phyloP scores from a whole-genome alignment of 2,888 invertebrate genomes.

The Apantesis nais region DNA sequence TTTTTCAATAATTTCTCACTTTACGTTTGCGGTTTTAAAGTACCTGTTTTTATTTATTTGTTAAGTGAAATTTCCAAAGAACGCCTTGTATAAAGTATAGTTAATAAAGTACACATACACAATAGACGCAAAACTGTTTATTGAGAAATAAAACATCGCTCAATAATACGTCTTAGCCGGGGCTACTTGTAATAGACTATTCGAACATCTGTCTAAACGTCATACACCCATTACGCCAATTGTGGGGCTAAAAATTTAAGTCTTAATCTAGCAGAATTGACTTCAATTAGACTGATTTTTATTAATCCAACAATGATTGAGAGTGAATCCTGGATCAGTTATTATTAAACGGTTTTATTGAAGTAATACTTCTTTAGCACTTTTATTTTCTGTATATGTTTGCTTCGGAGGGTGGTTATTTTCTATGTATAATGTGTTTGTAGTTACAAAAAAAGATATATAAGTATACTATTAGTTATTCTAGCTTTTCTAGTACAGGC shows the following conservation, averaged over 20 bases:
- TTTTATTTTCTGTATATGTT: too few species aligned
- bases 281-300: constrained; percentile 37
- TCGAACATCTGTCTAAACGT: constrained; percentile 22
- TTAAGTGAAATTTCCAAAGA: not conserved
- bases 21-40: not conserved
- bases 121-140: not conserved
- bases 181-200: constrained; percentile 1
- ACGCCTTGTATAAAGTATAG: not conserved
- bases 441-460: too few species aligned
- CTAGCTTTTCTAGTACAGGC: too few species aligned
- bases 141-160: not conserved
- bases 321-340: not conserved
- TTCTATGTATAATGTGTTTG: too few species aligned
- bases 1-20: not conserved
- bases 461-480: too few species aligned
- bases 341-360: too few species aligned
- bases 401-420: too few species aligned
- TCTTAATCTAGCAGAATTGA: constrained; percentile 13
- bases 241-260: constrained; percentile 22
- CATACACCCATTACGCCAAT: constrained; percentile 29
- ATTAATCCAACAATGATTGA: constrained; percentile 19
- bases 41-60: not conserved
- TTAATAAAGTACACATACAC: not conserved
- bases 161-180: not conserved
- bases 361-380: too few species aligned